A percentile compares a stretch with the other conserved stretches of the same genome.
These are phyloP conservation scores for Xenus cinereus DNA, from an alignment of 2,113 vertebrate species.

Conservation along the genomic window DNA sequence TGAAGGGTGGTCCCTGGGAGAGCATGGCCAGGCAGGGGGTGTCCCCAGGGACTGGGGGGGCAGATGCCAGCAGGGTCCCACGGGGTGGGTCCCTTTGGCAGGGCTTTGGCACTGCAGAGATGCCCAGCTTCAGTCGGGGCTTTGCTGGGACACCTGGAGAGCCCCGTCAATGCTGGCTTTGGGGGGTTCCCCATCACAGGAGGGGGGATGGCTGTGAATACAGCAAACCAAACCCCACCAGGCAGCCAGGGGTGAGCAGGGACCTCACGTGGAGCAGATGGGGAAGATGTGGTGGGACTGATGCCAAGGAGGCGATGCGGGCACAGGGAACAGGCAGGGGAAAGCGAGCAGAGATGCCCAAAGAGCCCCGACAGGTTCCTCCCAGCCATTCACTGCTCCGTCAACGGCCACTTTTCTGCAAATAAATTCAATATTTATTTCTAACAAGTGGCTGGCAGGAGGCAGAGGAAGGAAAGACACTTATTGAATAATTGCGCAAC, in stretches of 20 bases:
- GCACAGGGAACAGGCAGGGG: neutral
- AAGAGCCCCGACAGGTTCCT: neutral
- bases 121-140: neutral
- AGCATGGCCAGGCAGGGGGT: rapidly evolving
- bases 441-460: constrained; percentile 58
- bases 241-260: neutral
- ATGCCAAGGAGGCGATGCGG: rapidly evolving
- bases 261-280: neutral
- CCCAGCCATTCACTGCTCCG: neutral
- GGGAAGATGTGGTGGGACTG: neutral
- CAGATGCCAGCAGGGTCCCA: neutral
- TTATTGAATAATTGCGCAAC: constrained; percentile 68
- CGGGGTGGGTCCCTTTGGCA: neutral
- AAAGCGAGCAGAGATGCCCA: neutral
- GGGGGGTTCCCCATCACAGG: neutral
- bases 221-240: neutral
- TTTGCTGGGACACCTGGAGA: neutral
- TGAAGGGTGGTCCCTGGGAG: neutral
- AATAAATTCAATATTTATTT: constrained; percentile 67
- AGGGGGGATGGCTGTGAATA: neutral
- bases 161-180: neutral
- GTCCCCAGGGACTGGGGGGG: neutral
- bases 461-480: constrained; percentile 63
- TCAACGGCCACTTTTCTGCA: constrained; percentile 51
- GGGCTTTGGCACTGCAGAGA: neutral